Conservation (phyloP, 2,888 invertebrate species). For the Malacosoma neustria region DNA sequence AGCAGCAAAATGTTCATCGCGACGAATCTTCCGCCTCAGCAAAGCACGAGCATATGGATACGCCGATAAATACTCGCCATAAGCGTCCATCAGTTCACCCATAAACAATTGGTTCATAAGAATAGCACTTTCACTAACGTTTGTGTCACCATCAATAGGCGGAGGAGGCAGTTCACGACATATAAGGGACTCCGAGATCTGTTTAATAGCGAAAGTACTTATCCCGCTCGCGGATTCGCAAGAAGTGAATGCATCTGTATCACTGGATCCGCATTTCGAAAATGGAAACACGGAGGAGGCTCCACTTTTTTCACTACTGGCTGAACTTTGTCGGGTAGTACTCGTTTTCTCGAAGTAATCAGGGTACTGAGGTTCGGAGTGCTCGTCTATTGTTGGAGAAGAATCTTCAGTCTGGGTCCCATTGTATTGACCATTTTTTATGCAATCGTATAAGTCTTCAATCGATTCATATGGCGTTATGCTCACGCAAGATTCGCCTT, state of each 20-base stretch:
- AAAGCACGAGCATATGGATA: constrained; percentile 76
- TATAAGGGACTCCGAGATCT: constrained; percentile 47
- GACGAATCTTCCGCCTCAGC: constrained; percentile 75
- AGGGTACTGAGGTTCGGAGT: constrained; percentile 58
- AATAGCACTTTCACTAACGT: constrained; percentile 50
- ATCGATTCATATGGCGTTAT: constrained; percentile 69
- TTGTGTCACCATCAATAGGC: constrained; percentile 35
- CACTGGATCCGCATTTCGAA: constrained; percentile 68
- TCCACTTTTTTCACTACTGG: constrained; percentile 63
- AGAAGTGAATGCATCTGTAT: constrained; percentile 59
- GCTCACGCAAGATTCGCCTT: constrained; percentile 59
- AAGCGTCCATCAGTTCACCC: constrained; percentile 78
- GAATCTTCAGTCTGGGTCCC: constrained; percentile 54
- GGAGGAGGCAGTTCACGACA: constrained; percentile 54
- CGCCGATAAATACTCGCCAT: constrained; percentile 77
- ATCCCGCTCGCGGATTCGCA: constrained; percentile 66
- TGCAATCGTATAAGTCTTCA: constrained; percentile 67
- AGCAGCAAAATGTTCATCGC: constrained; percentile 80
- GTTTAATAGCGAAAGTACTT: constrained; percentile 51
- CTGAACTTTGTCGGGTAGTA: constrained; percentile 59
- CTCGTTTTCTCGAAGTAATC: constrained; percentile 58
- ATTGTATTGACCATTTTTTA: constrained; percentile 58
- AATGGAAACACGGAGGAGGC: constrained; percentile 66
- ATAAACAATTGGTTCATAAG: constrained; percentile 76
- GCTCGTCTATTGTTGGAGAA: constrained; percentile 57